Conservation (phyloP, 2,797 vertebrate species). For the Nothura maculosa region DNA sequence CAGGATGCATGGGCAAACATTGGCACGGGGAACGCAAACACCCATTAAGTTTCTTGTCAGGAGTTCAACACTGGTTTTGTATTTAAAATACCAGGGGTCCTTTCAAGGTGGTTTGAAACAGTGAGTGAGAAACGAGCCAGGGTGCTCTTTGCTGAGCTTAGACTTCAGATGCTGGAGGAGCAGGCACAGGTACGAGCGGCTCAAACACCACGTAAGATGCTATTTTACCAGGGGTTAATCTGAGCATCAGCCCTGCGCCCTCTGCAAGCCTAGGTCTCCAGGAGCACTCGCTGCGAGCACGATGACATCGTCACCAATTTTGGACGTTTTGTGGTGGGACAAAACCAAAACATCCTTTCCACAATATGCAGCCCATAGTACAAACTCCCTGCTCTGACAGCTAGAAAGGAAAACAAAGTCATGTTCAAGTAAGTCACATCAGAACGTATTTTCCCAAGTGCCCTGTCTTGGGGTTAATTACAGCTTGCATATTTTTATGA, state of each 20-base stretch:
- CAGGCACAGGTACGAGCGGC: neutral
- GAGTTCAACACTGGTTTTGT: rapidly evolving
- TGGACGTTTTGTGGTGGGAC: neutral
- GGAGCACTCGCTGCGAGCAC: neutral
- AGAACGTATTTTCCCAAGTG: neutral
- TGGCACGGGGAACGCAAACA: neutral
- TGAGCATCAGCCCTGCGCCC: neutral
- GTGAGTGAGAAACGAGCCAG: neutral
- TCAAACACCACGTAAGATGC: neutral
- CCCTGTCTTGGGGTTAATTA: neutral
- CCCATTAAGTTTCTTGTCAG: neutral
- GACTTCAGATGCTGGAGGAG: neutral
- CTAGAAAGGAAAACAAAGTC: rapidly evolving
- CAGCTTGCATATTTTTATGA: rapidly evolving
- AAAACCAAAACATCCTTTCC: neutral
- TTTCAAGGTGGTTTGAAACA: neutral
- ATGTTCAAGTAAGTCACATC: neutral
- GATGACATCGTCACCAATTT: neutral
- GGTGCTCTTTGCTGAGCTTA: neutral
- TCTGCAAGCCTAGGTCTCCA: neutral
- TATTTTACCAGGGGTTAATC: neutral
- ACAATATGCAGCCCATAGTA: neutral
- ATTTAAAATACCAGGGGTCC: neutral
- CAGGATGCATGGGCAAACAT: neutral
- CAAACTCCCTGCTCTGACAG: neutral